Percentiles rank a stretch among this genome's conserved stretches.
phyloP scores from a whole-genome alignment of 2,888 invertebrate species.

The Hyposoter dolosus region DNA sequence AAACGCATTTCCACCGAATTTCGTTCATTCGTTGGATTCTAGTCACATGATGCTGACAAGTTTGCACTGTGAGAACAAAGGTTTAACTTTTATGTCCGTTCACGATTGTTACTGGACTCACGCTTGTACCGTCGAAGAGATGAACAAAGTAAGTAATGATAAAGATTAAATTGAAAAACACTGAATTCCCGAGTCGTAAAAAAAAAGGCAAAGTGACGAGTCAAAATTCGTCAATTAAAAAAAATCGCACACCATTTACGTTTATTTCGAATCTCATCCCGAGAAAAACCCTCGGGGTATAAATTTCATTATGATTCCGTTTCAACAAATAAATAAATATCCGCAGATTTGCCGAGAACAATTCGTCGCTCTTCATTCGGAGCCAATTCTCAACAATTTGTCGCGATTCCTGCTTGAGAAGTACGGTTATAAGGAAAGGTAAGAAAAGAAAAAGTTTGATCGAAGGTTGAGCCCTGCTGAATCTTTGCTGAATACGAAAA shows the following conservation, averaged over 20 bases:
- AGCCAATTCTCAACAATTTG: constrained; percentile 95
- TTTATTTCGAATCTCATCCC: background rate
- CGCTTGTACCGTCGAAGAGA: constrained; percentile 92
- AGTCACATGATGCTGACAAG: constrained; percentile 99
- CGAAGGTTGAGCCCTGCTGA: background rate
- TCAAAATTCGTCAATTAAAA: background rate
- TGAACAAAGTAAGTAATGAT: constrained; percentile 91
- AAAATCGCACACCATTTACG: background rate
- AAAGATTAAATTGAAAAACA: background rate
- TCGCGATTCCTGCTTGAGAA: constrained; percentile 90
- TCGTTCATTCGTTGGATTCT: constrained; percentile 99
- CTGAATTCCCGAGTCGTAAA: background rate
- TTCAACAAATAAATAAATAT: constrained; percentile 10
- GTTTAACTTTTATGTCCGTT: constrained; percentile 97
- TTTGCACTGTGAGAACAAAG: constrained; percentile 92
- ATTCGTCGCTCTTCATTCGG: constrained; percentile 97
- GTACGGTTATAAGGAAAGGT: constrained; percentile 85
- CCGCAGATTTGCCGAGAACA: constrained; percentile 97
- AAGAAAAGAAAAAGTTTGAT: constrained; percentile 28
- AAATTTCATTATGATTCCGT: too few species aligned
- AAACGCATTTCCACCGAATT: constrained; percentile 99
- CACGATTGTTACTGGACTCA: constrained; percentile 99
- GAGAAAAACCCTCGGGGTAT: too few species aligned
- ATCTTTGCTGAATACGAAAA: background rate
- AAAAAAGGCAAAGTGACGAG: background rate